Evolutionary conservation across 2,113 vertebrate species (phyloP), one percentile per base, ranked within the genome.

Genomic region (Mungos mungo): DNA sequence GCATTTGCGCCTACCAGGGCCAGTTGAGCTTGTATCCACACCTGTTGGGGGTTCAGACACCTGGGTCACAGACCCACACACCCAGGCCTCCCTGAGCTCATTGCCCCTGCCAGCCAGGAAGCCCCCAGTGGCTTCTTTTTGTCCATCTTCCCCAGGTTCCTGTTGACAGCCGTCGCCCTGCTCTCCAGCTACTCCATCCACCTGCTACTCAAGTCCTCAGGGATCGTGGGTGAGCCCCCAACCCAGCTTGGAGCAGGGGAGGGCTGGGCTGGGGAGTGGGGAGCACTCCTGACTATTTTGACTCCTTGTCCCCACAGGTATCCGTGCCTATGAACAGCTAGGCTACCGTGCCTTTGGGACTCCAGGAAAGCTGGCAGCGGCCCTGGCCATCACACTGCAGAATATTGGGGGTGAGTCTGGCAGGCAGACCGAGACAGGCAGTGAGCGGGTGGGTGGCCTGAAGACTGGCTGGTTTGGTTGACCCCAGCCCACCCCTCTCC

Each of bases 171-270:
- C 0, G 99, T 99, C 0, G 99, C 99, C 86, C 97, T 99, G 72
- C 98, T 99, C 69, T 99, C 99, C 66, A 99, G 98, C 88, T 99
- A 99, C 95, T 99, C 99, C 96, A 99, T 99, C 98, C 99, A 99
- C 93, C 98, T 99, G 97, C 98, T 99, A 97, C 99, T 99, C 86
- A 99, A 99, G 98, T 99, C 99, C 89, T 99, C 99, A 0, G 99
- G 99, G 82, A 99, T 99, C 65, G 99, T 99, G 96, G 99, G 99
- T 99, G 98, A 99, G 98, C 50, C 99, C 98, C 57, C 10, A 0
- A 0, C 19, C 23, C 50, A 71, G 50, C 63, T 13, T 7, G 23
- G 0, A 66, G 25, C 21, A 10, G 18, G 68, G 8, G 41, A 35
- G 60, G 84, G n/a, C 50, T 14, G 3, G 71, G 0, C 18, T 29